Evolutionary conservation across 92 coral and sea anemone genomes (phyloP).

Genomic region (Phymanthus crucifer): DNA sequence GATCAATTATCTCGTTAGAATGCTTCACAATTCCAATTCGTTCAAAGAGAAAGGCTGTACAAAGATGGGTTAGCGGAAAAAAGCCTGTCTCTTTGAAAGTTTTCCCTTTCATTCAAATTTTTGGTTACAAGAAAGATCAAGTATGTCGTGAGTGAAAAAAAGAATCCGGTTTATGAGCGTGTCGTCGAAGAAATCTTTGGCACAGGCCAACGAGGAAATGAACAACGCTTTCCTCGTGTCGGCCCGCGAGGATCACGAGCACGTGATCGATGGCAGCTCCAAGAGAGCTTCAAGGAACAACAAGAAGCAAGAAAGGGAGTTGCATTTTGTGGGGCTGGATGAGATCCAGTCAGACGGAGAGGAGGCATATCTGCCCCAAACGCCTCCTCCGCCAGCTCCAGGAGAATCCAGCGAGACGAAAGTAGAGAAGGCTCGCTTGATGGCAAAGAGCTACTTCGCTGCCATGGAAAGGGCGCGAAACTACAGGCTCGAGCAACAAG

Average conservation of each 20-base stretch:
- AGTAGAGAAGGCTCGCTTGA: neutral
- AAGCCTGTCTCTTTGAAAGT: too few relatives aligned
- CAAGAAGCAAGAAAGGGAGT: neutral
- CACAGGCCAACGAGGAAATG: constrained; percentile 6
- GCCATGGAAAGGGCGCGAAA: neutral
- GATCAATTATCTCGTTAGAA: too few relatives aligned
- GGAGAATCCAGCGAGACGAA: neutral
- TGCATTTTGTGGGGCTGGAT: neutral
- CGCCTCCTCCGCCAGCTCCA: neutral
- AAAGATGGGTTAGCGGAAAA: too few relatives aligned
- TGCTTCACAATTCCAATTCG: too few relatives aligned
- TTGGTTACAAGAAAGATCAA: too few relatives aligned
- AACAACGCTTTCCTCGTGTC: neutral
- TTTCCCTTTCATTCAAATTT: too few relatives aligned
- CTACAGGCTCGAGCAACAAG: neutral
- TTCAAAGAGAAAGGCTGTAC: too few relatives aligned
- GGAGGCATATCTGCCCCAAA: neutral
- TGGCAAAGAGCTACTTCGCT: neutral
- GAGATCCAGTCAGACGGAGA: neutral
- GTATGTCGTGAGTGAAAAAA: too few relatives aligned
- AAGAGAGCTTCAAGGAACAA: neutral
- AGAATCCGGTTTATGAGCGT: too few relatives aligned
- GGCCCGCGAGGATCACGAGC: neutral
- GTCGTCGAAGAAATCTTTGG: too few relatives aligned
- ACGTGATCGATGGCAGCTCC: neutral